Evolutionary conservation across 1,140 invertebrate genomes (phyloP).

Genomic region (Spodoptera frugiperda): DNA sequence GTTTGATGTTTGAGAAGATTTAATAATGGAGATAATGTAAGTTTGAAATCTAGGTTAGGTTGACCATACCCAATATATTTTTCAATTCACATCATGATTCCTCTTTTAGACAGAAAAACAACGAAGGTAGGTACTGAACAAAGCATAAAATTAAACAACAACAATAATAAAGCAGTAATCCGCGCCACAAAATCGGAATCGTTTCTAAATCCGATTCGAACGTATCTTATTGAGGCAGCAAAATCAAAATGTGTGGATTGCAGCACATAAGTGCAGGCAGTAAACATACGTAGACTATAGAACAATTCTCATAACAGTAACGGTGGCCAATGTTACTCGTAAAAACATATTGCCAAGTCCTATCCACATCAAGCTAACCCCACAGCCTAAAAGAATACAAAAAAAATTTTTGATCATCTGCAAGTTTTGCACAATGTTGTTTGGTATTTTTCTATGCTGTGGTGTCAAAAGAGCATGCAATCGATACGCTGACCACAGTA

Average conservation of each 20-base stretch:
- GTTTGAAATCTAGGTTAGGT: too few relatives aligned
- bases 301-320: slow-evolving; percentile 70
- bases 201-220: slow-evolving; percentile 1
- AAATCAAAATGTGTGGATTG: slow-evolving; percentile 44
- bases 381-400: slow-evolving; percentile 53
- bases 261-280: slow-evolving; percentile 60
- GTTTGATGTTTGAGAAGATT: too few relatives aligned
- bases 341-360: slow-evolving; percentile 71
- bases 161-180: slow-evolving; percentile 4
- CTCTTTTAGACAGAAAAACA: too few relatives aligned
- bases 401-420: slow-evolving; percentile 19
- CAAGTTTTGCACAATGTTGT: neutral
- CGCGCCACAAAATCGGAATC: neutral
- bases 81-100: too few relatives aligned
- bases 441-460: slow-evolving; percentile 54
- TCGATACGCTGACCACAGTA: slow-evolving; percentile 70
- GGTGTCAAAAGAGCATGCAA: slow-evolving; percentile 53
- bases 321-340: slow-evolving; percentile 62
- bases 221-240: slow-evolving; percentile 26
- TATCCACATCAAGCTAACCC: slow-evolving; percentile 60
- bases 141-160: neutral
- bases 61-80: too few relatives aligned
- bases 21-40: too few relatives aligned
- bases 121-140: too few relatives aligned
- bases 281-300: slow-evolving; percentile 58